These are phyloP conservation scores for Merodon equestris DNA, from an alignment of 2,888 invertebrate species.

Conservation along the genomic window DNA sequence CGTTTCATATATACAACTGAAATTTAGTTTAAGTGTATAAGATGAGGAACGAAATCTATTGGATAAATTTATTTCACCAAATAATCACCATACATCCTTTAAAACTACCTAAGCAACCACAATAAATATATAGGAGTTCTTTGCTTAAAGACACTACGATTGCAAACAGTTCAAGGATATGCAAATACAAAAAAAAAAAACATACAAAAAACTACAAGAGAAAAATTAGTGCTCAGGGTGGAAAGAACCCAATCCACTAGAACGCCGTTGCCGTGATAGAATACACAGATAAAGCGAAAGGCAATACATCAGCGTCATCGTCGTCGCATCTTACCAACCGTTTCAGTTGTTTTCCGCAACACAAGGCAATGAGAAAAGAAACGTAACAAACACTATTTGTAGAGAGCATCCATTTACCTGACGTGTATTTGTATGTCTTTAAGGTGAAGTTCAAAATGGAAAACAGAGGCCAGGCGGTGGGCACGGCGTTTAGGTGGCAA, in stretches of 20 bases:
- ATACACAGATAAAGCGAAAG: conserved; percentile 45
- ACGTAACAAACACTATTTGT: not conserved
- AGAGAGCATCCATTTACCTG: conserved; percentile 30
- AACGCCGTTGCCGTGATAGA: conserved; percentile 49
- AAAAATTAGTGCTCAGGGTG: conserved; percentile 6
- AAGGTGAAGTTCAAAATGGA: conserved; percentile 68
- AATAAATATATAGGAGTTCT: conserved; percentile 45
- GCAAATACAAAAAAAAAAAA: conserved; percentile 19
- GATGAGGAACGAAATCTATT: not conserved
- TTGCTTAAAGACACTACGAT: conserved; percentile 41
- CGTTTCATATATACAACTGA: too few species aligned
- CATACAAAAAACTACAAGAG: too few species aligned
- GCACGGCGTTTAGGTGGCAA: too few species aligned
- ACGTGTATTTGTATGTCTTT: conserved; percentile 20
- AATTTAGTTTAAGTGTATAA: too few species aligned
- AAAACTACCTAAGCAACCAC: conserved; percentile 37
- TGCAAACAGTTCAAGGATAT: conserved; percentile 60
- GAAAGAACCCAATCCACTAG: conserved; percentile 52
- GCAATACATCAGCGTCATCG: conserved; percentile 29
- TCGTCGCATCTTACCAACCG: not conserved
- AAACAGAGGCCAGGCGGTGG: conserved; percentile 39
- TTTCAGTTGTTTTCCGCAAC: not conserved
- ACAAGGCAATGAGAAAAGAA: not conserved
- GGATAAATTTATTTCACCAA: not conserved
- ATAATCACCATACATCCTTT: conserved; percentile 14